Evolutionary conservation across 37 sponge, comb jelly and placozoan genomes (phyloP), one percentile per base, ranked within the genome.

Genomic region (Corticium candelabrum): DNA sequence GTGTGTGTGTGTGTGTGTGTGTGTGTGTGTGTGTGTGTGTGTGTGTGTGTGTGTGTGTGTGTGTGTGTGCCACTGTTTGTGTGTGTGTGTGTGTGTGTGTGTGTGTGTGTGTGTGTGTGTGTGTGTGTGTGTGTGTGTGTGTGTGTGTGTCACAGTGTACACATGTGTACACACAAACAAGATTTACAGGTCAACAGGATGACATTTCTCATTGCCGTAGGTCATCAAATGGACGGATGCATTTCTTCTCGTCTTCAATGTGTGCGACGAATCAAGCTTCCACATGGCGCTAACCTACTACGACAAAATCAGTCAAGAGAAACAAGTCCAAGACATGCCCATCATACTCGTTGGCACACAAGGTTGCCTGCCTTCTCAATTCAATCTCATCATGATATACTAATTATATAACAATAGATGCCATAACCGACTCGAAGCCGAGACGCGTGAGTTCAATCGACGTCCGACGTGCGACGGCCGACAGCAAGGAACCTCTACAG

Each of bases 221-320:
- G 41, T 94, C 38, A 41, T 78, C n/a, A 74, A 81, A 37, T 94
- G 95, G 95, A 85, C 86, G 29, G 95, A 94, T 67, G 80, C 85
- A 30, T 37, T 88, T 35, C 38, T 93, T 80, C 69, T 90, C 36
- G 91, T 94, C 67, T 94, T 88, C 91, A 90, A 15, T 15, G 73
- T 70, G 5, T 70, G 73, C 73, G 73, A 70, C 31, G 73, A 70
- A 34, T 70, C 31, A 15, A 70, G 73, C 73, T 70, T 70, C 36
- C 7, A 70, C 36, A 29, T 70, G 73, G 29, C 31, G 33, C 29
- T 15, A 4, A 70, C 29, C 5, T 70, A 70, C 31, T 15, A 70
- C 73, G 31, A 15, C 31, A 4, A 15, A 29, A 70, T 70, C 36
- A 7, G 29, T 4, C 29, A 70, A 29, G 29, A 15, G 5, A 15